A percentile compares a stretch with the other conserved stretches of the same genome.
These are phyloP conservation scores for Altica lythri DNA, from an alignment of 2,888 invertebrate genomes.

Conservation along the genomic window DNA sequence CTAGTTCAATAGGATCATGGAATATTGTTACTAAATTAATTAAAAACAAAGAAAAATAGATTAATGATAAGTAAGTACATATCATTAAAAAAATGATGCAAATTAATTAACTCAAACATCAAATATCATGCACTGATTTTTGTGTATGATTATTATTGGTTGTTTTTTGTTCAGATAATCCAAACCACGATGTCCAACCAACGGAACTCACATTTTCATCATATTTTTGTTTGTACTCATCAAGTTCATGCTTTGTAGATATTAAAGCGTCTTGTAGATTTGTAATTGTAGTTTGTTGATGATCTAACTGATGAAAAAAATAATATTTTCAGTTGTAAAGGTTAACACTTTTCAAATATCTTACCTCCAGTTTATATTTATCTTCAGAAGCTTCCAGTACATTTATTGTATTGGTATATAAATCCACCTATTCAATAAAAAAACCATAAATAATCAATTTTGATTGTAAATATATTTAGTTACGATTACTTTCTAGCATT, in stretches of 20 bases:
- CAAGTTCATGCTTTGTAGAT: conserved; percentile 51
- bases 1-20: too few relatives aligned
- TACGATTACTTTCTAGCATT: too few relatives aligned
- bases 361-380: conserved; percentile 51
- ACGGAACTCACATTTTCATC: conserved; percentile 54
- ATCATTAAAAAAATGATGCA: background rate
- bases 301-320: conserved; percentile 46
- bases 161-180: conserved; percentile 40
- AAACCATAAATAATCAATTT: background rate
- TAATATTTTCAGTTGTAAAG: background rate
- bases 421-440: conserved; percentile 47
- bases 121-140: conserved; percentile 54
- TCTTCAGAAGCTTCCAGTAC: conserved; percentile 51
- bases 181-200: conserved; percentile 54
- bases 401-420: conserved; percentile 51
- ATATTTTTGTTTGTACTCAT: conserved; percentile 47
- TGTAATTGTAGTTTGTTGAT: conserved; percentile 51
- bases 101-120: conserved; percentile 25
- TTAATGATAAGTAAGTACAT: background rate
- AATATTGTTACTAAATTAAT: too few relatives aligned
- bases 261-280: conserved; percentile 54
- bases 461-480: too few relatives aligned
- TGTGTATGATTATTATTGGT: conserved; percentile 44
- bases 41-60: too few relatives aligned
- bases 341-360: conserved; percentile 15